Percentiles rank a stretch among this genome's conserved stretches.
phyloP scores from a whole-genome alignment of 2,888 invertebrate species.

The Calliscelio sp. region DNA sequence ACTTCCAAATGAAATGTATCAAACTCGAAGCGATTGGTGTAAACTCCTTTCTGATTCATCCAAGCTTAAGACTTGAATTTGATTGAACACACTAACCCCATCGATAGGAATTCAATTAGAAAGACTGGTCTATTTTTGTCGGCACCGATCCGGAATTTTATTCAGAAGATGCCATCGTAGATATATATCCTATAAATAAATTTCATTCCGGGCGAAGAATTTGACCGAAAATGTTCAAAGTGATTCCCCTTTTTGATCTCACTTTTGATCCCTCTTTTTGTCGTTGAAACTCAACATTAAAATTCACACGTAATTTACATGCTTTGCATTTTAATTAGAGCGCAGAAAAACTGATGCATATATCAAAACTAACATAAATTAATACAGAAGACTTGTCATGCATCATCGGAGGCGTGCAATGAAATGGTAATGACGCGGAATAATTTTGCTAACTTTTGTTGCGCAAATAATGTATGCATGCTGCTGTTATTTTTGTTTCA shows the following conservation, averaged over 20 bases:
- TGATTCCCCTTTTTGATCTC: no score
- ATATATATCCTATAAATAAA: slow-evolving; percentile 11
- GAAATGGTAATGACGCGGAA: slow-evolving; percentile 6
- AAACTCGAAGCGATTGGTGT: no score
- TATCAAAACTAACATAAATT: background rate
- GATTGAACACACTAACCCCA: slow-evolving; percentile 1
- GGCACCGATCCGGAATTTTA: slow-evolving; percentile 32
- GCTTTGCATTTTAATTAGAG: slow-evolving; percentile 11
- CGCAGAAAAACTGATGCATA: background rate
- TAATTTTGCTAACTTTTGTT: slow-evolving; percentile 4
- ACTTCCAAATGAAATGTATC: no score
- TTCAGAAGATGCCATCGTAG: slow-evolving; percentile 3
- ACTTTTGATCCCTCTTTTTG: background rate
- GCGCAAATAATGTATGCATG: no score
- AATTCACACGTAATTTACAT: background rate
- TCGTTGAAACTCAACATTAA: background rate
- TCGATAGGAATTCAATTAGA: slow-evolving; percentile 38
- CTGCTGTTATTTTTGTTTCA: no score
- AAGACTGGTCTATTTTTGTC: slow-evolving; percentile 23
- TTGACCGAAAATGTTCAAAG: no score
- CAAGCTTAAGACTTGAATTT: no score
- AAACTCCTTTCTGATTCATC: no score
- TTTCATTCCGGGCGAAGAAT: no score
- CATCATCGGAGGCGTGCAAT: slow-evolving; percentile 2
- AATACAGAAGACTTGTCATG: background rate